Percentiles rank a stretch among this genome's conserved stretches.
These are phyloP conservation scores for Trachelus stipa DNA, from an alignment of 2,888 invertebrate species.

Conservation along the genomic window DNA sequence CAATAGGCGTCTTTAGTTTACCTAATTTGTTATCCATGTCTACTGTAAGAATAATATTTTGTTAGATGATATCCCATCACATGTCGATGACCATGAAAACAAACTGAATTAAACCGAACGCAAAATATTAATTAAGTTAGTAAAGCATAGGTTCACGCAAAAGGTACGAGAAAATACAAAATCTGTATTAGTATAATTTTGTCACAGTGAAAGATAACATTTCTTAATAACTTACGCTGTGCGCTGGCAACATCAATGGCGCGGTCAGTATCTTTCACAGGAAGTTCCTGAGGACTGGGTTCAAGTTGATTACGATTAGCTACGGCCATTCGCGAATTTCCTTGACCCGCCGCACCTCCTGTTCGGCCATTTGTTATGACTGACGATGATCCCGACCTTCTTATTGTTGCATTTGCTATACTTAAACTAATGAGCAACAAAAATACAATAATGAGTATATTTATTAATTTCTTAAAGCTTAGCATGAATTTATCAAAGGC, in stretches of 20 bases:
- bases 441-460: conserved; percentile 15
- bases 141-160: background rate
- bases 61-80: conserved; percentile 6
- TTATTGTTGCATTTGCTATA: conserved; percentile 48
- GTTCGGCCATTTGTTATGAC: conserved; percentile 56
- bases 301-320: conserved; percentile 58
- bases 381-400: conserved; percentile 53
- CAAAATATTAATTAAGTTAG: background rate
- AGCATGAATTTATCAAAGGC: background rate
- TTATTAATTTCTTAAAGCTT: background rate
- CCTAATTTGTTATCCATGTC: conserved; percentile 62
- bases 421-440: conserved; percentile 40
- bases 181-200: background rate
- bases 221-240: conserved; percentile 65
- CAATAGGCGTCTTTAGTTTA: conserved; percentile 60
- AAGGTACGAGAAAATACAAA: background rate
- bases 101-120: background rate
- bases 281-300: conserved; percentile 63
- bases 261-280: conserved; percentile 65
- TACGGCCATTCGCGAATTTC: conserved; percentile 44
- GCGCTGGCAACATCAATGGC: conserved; percentile 67
- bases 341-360: conserved; percentile 41
- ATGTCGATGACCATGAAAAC: background rate
- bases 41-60: conserved; percentile 55
- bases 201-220: background rate